Percentiles rank a stretch among this genome's conserved stretches.
Evolutionary conservation across 2,888 invertebrate genomes (phyloP).

Genomic region (Euplexia lucipara): DNA sequence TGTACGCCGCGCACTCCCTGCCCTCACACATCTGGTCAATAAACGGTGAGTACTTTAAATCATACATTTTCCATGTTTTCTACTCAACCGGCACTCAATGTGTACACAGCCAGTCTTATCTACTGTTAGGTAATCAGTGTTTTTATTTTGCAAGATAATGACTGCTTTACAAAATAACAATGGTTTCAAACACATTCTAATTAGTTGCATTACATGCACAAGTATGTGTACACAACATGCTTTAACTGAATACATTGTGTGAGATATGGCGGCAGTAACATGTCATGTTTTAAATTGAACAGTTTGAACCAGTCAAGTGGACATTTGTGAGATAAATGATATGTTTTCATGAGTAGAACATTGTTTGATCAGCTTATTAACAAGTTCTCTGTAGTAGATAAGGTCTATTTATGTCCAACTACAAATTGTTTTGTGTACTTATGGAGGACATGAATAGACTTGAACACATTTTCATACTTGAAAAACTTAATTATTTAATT

Average conservation of each 20-base stretch:
- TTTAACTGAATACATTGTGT: conserved; percentile 10
- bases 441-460: not conserved
- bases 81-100: conserved; percentile 1
- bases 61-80: no score
- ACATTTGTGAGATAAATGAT: conserved; percentile 41
- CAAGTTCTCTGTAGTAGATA: conserved; percentile 48
- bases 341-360: conserved; percentile 35
- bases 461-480: not conserved
- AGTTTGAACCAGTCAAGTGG: conserved; percentile 31
- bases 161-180: conserved; percentile 22
- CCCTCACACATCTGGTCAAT: conserved; percentile 98
- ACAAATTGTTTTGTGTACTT: conserved; percentile 21
- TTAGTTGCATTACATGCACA: conserved; percentile 9
- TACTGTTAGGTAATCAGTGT: conserved; percentile 45
- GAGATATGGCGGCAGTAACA: conserved; percentile 8
- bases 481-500: not conserved
- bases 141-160: conserved; percentile 23
- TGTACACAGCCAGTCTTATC: conserved; percentile 26
- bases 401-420: conserved; percentile 45
- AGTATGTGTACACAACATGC: conserved; percentile 17
- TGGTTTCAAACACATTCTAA: conserved; percentile 4
- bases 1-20: conserved; percentile 97
- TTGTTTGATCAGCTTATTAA: conserved; percentile 55
- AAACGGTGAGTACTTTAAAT: conserved; percentile 93
- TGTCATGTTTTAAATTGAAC: conserved; percentile 36